These are phyloP conservation scores for Helicoverpa assulta DNA, from an alignment of 2,888 invertebrate genomes.

Conservation along the genomic window DNA sequence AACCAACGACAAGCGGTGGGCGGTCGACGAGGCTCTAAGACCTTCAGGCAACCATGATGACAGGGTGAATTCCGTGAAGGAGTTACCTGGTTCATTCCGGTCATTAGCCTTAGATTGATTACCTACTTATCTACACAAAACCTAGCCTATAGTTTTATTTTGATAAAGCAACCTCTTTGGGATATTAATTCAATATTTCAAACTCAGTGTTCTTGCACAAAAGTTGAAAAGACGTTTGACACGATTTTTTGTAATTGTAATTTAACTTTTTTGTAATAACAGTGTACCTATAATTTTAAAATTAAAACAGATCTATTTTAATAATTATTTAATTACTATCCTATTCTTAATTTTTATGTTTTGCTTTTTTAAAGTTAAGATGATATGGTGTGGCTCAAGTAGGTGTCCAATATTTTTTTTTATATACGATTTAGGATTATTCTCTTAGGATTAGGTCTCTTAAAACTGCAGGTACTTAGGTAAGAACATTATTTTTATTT, in stretches of 20 bases:
- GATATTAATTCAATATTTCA: constrained; percentile 1
- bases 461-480: background rate
- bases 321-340: background rate
- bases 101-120: constrained; percentile 89
- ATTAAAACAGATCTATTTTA: background rate
- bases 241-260: no score
- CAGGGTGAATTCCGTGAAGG: constrained; percentile 74
- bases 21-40: constrained; percentile 88
- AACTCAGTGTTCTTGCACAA: no score
- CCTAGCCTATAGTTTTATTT: background rate
- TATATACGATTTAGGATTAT: no score
- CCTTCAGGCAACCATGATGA: constrained; percentile 78
- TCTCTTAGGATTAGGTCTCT: no score
- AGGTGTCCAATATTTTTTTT: background rate
- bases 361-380: background rate
- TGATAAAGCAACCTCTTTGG: constrained; percentile 26
- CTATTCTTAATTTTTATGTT: background rate
- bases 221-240: no score
- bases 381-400: constrained; percentile 6
- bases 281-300: background rate
- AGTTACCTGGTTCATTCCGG: constrained; percentile 90
- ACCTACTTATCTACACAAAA: constrained; percentile 10
- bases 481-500: background rate
- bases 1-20: constrained; percentile 90
- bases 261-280: no score